Evolutionary conservation across 2,797 vertebrate species (phyloP), one percentile per base, ranked within the genome.

Genomic region (Halcyon chelicuti): DNA sequence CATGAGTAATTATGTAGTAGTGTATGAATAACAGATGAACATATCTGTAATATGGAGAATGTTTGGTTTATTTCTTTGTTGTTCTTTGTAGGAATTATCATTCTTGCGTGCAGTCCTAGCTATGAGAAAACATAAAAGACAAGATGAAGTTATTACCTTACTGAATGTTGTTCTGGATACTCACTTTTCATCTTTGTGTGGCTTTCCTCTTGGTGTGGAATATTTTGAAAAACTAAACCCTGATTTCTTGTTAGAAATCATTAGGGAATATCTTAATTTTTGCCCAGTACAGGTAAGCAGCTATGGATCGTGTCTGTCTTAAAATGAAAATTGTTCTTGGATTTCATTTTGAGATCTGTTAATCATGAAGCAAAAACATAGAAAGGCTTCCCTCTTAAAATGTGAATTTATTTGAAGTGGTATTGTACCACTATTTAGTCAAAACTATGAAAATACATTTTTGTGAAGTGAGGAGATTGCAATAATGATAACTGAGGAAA

Each of bases 171-270:
- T 99, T 3, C 98, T 99, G 94, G 99, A 99, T 94, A 98, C 98
- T 49, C 99, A 99, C 97, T 99, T 99, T 96, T 99, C 98, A 14
- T 97, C 98, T 20, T 98, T 99, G 74, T 98, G 98, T 96, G 98
- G 99, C 62, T 98, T 99, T 73, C 99, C 99, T 68, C 98, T 99
- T 94, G 98, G 99, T 44, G 98, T 99, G 66, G 98, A 99, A 68
- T 99, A 99, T 97, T 99, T 99, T 97, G 99, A 99, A 97, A 99
- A 98, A 90, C 98, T 99, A 94, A 99, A 99, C 96, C 99, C 99
- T 15, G 99, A 99, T 97, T 99, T 99, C 97, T 97, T 99, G 85
- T 96, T 99, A 79, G 99, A 99, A 97, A 98, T 99, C 58, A 97
- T 99, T 93, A 99, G 96, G 90, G 99, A 99, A 60, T 99, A 99